Evolutionary conservation across 2,888 invertebrate species (phyloP), one percentile per base, ranked within the genome.

Genomic region (Tetramorium bicarinatum): DNA sequence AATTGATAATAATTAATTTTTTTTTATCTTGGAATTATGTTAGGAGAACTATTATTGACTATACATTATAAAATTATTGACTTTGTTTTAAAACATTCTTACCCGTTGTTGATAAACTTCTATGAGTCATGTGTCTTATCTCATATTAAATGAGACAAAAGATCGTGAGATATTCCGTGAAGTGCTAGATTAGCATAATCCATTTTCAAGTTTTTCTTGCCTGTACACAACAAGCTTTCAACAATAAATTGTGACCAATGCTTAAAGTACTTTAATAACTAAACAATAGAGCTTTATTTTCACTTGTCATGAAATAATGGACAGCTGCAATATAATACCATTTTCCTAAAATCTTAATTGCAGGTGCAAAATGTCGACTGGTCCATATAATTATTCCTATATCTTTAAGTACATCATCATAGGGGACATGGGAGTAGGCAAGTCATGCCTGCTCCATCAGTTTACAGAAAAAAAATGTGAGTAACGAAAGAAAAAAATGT

Each of bases 371-470:
- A 98, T 98, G 98, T 97, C 98, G 91, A 97, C 98, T 90, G 99
- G 99, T 94, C 99, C 99, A 82, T 99, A 99, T 95, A 99, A 99
- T 96, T 99, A 99, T 95, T 99, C 99, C 62, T 99, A 99, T 95
- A 99, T 99, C 95, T 99, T 99, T 95, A 99, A 99, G 95, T 99
- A 99, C 95, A 99, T 99, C 93, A 99, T 99, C 91, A 99, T 99
- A 95, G 99, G 99, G 92, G 99, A 99, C 95, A 99, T 99, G 99
- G 99, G 99, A 89, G 99, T 99, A 84, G 99, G 99, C 86, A 99
- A 99, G 95, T 99, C 99, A 86, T 99, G 99, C 95, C 96, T 99
- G 72, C 96, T 99, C 85, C 99, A 99, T 95, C 99, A 99, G 94
- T 99, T 99, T 95, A 99, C 99, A 91, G 99, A 99, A 95, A 99